phyloP scores from a whole-genome alignment of 2,888 invertebrate genomes.

The Watsonalla cultraria region DNA sequence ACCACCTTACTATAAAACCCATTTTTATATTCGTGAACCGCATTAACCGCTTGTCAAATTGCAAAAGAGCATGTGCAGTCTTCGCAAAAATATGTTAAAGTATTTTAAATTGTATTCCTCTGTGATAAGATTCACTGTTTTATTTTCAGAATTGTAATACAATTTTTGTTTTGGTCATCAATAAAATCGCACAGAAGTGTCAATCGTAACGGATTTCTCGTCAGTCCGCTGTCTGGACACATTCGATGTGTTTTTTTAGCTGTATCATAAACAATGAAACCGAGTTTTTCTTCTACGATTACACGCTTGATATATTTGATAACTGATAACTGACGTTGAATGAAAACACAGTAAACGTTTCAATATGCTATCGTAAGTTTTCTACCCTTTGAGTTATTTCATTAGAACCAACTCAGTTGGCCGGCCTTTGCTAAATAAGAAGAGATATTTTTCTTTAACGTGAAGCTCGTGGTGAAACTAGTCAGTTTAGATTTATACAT shows the following conservation, averaged over 20 bases:
- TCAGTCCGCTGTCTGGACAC: slow-evolving; percentile 15
- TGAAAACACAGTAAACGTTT: too few relatives aligned
- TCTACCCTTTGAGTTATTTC: too few relatives aligned
- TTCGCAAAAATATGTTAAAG: slow-evolving; percentile 1
- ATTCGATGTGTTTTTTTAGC: slow-evolving; percentile 14
- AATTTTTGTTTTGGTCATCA: slow-evolving; percentile 23
- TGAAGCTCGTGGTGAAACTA: too few relatives aligned
- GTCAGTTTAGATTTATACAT: too few relatives aligned
- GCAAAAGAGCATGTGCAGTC: slow-evolving; percentile 20
- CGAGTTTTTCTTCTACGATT: not conserved
- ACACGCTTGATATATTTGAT: not conserved
- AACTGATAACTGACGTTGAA: not conserved
- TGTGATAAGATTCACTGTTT: not conserved
- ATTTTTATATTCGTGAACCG: not conserved
- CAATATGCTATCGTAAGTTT: too few relatives aligned
- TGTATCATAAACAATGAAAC: not conserved
- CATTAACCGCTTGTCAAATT: slow-evolving; percentile 8
- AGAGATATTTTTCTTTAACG: too few relatives aligned
- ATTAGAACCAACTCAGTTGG: too few relatives aligned
- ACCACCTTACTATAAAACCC: slow-evolving; percentile 8
- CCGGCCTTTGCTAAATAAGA: too few relatives aligned
- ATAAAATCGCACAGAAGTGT: slow-evolving; percentile 27
- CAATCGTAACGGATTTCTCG: slow-evolving; percentile 26
- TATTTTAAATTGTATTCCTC: not conserved
- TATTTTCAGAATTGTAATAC: not conserved